phyloP scores from a whole-genome alignment of 2,797 vertebrate species.

The Microctenopoma steveboyesi region DNA sequence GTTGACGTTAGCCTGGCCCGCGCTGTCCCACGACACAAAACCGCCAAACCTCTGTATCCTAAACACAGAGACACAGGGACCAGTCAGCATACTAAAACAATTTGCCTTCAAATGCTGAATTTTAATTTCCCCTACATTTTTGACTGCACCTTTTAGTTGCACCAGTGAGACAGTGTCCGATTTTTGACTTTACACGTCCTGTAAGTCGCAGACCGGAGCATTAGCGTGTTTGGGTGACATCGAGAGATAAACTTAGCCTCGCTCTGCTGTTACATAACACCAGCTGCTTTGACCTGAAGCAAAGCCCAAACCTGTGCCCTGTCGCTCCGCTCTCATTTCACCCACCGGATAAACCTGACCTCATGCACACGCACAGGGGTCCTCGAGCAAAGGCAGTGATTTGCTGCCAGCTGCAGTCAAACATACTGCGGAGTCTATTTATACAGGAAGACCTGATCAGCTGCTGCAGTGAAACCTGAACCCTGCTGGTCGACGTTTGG shows the following conservation, averaged over 20 bases:
- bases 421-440: conserved; percentile 26
- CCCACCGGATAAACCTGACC: conserved; percentile 1
- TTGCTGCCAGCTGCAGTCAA: neutral
- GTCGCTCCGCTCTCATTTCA: conserved; percentile 2
- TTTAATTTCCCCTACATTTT: neutral
- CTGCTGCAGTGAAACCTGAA: conserved; percentile 29
- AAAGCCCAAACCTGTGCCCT: conserved; percentile 9
- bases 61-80: neutral
- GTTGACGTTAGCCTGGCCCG: conserved; percentile 94
- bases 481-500: neutral
- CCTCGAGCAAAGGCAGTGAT: conserved; percentile 3
- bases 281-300: conserved; percentile 8
- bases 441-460: neutral
- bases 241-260: conserved; percentile 23
- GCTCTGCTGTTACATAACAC: conserved; percentile 29
- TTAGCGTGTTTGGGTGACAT: neutral
- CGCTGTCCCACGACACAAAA: conserved; percentile 91
- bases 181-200: neutral
- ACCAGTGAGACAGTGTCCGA: neutral
- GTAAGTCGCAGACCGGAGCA: neutral
- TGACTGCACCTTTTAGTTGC: neutral
- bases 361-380: neutral
- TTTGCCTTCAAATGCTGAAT: neutral
- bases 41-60: conserved; percentile 93
- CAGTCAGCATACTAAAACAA: neutral